Base-by-base conservation (phyloP, 2,888 invertebrate genomes). In the Drosophila neonasuta region DNA sequence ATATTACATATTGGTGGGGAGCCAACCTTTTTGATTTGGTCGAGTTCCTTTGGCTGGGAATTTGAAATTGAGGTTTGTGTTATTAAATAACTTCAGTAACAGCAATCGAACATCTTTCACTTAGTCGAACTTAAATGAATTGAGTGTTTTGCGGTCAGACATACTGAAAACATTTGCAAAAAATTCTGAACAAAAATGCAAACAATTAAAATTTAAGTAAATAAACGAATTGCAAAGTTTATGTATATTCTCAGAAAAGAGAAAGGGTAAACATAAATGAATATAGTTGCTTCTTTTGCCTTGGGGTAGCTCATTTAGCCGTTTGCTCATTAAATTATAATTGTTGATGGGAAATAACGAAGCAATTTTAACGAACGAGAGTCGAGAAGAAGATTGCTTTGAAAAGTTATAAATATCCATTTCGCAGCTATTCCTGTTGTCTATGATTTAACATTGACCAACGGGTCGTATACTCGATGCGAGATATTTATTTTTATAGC, bases 401-500 rank as follows among this genome's bases (percentile, higher is more conserved):
- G 34, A 50, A 24, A 60, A 56, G 46, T 46, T 70, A 70, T 60
- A 70, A 73, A 74, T 74, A 74, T 36, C 4, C 45, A 13, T 20
- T 45, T 41, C 32, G 39, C 42, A 50, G 36, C 61, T 57, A 57
- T 57, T 55, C 60, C 69, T 32, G 46, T 51, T 56, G 41, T 55
- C 36, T 49, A 34, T 65, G 44, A 50, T 57, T 55, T 60, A 41
- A n/a, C 20, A 17, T 32, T 39, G 62, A 60, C 49, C 54, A 67
- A 60, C 63, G 62, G 59, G 62, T 60, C 69, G 63, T 74, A 77
- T 74, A 39, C 61, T 54, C 64, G 41, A 63, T 70, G 36, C 34
- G 61, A 3, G 45, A 32, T 64, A 61, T 79, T 81, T 82, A 86
- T 82, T 82, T 86, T 80, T 69, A 76, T 74, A 54, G 51, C 68